Evolutionary conservation across 2,888 invertebrate species (phyloP), one percentile per base, ranked within the genome.

Genomic region (Volucella inanis): DNA sequence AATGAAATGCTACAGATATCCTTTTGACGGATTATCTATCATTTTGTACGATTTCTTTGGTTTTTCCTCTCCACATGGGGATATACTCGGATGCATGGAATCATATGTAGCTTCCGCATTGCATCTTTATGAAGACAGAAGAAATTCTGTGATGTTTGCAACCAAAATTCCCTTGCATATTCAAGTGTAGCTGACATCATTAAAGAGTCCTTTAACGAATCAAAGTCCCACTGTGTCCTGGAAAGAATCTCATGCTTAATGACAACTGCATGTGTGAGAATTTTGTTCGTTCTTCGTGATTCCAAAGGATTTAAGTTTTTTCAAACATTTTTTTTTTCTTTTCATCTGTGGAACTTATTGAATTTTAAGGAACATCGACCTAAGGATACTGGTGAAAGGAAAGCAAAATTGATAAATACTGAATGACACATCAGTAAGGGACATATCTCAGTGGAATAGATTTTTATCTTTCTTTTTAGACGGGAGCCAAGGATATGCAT

Each of bases 391-490:
- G 45, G 71, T 52, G 38, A 64, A 64, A 59, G 55, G 43, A 39
- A 61, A 47, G 67, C 41, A 22, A 64, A 78, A 67, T 78, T 83
- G 82, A 83, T 78, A 78, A 78, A 78, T 67, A 72, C 62, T 67
- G 61, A 77, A 81, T 76, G 76, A 71, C 64, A 76, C 65, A 77
- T 81, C 76, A 76, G 72, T 62, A 61, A 14, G 47, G 14, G 54
- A 55, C 15, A 57, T 47, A 54, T 72, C 61, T 43, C 15, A 59
- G 64, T 64, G 41, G 54, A 31, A 31, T 31, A 6, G 31, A 6
- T 31, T 31, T 31, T 31, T 54, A 67, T 18, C 39, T 65, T 55
- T 72, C 64, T 22, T 45, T 55, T 15, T 41, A 64, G 59, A 71
- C 78, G 78, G 72, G 82, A 57, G 54, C 55, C 45, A 70, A 47